phyloP scores from a whole-genome alignment of 2,113 vertebrate genomes.

The Atlantisia rogersi region DNA sequence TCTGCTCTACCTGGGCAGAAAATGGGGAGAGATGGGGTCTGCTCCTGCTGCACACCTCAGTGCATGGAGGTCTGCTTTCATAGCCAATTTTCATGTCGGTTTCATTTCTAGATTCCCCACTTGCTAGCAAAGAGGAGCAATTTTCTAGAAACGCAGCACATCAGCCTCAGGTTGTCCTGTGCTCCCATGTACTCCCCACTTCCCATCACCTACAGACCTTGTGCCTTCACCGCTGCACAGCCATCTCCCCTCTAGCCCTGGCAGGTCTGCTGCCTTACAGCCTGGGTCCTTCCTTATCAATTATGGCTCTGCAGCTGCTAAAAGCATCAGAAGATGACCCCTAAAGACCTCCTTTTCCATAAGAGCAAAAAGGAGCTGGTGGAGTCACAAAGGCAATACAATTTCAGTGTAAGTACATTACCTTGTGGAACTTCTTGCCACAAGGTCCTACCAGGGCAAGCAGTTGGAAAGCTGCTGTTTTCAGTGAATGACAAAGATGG shows the following conservation, averaged over 20 bases:
- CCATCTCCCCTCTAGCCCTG: background rate
- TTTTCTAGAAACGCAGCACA: background rate
- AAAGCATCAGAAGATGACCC: constrained; percentile 32
- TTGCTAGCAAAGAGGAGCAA: background rate
- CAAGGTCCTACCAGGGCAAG: constrained; percentile 8
- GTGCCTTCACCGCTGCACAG: background rate
- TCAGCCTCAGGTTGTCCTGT: background rate
- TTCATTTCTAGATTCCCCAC: background rate
- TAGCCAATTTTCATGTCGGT: background rate
- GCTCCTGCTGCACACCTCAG: background rate
- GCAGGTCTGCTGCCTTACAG: background rate
- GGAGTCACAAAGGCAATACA: constrained; percentile 6
- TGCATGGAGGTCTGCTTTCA: rapidly evolving
- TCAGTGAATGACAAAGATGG: background rate
- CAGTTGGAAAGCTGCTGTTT: background rate
- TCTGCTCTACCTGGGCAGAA: background rate
- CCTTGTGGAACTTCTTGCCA: background rate
- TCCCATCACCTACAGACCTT: background rate
- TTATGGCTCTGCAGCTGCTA: background rate
- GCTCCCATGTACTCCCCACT: background rate
- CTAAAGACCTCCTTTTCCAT: background rate
- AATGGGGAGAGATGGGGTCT: background rate
- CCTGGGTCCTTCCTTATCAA: background rate
- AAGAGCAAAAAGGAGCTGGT: background rate
- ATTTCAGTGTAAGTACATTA: background rate